Conservation (phyloP, 2,113 vertebrate genomes). For the Lanius ludovicianus region DNA sequence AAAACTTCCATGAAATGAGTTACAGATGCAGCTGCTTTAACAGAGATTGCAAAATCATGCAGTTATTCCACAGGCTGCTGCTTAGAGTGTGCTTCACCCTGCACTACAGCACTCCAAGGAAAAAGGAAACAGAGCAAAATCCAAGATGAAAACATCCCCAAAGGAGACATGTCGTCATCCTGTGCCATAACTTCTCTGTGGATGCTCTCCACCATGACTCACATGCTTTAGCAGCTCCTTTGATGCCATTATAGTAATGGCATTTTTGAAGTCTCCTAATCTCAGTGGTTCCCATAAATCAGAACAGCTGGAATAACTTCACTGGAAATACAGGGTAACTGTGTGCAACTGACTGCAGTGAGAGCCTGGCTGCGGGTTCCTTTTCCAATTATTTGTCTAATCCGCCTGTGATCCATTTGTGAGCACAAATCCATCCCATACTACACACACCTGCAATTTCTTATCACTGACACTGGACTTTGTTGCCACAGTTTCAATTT, state of each 20-base stretch:
- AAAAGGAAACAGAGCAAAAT: background rate
- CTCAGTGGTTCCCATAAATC: background rate
- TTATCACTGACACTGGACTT: background rate
- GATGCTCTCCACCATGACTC: background rate
- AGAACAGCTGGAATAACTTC: background rate
- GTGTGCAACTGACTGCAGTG: background rate
- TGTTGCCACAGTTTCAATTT: background rate
- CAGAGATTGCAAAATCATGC: background rate
- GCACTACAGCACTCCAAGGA: background rate
- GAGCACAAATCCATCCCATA: background rate
- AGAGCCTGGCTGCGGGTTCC: background rate
- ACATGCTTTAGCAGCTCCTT: background rate
- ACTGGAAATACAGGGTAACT: background rate
- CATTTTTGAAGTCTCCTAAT: background rate
- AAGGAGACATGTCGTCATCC: background rate
- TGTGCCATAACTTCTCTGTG: background rate
- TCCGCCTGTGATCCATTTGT: background rate
- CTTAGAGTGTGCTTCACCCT: background rate
- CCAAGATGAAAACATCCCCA: background rate
- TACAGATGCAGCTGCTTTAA: constrained; percentile 14
- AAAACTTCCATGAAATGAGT: background rate
- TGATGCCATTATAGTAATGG: background rate
- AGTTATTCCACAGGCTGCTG: background rate
- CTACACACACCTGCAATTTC: background rate
- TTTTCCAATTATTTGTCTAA: background rate